Conservation (phyloP, 2,888 invertebrate species). For the Apodemia zela region DNA sequence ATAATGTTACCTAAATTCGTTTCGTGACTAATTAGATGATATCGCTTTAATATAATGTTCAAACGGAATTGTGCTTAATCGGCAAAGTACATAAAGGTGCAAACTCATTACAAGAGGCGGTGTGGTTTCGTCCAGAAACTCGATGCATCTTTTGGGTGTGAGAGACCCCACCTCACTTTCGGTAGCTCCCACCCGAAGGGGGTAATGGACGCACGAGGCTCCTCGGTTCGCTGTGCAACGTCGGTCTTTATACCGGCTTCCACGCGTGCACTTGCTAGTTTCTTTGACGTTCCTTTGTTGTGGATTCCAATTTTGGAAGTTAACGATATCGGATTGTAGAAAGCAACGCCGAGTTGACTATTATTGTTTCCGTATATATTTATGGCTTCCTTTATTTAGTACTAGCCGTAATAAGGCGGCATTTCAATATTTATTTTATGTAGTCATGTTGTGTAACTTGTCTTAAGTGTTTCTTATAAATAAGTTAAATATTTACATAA, state of each 20-base stretch:
- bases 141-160: slow-evolving; percentile 74
- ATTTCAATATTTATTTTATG: background rate
- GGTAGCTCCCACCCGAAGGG: slow-evolving; percentile 42
- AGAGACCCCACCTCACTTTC: slow-evolving; percentile 50
- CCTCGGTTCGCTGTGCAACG: slow-evolving; percentile 55
- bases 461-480: background rate
- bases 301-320: slow-evolving; percentile 70
- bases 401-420: slow-evolving; percentile 10
- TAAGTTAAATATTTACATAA: background rate
- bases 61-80: slow-evolving; percentile 35
- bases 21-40: slow-evolving; percentile 30
- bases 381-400: slow-evolving; percentile 31
- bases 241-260: slow-evolving; percentile 71
- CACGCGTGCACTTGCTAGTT: slow-evolving; percentile 76
- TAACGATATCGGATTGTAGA: slow-evolving; percentile 42
- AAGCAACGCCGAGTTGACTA: slow-evolving; percentile 25
- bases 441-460: background rate
- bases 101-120: slow-evolving; percentile 68
- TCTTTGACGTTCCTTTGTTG: slow-evolving; percentile 75
- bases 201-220: slow-evolving; percentile 78
- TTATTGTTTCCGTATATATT: slow-evolving; percentile 13
- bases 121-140: slow-evolving; percentile 74
- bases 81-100: slow-evolving; percentile 49
- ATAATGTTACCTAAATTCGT: slow-evolving; percentile 3
- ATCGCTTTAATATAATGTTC: slow-evolving; percentile 31